Evolutionary conservation across 2,797 vertebrate species (phyloP), one percentile per base, ranked within the genome.

Genomic region (Chiloscyllium punctatum): DNA sequence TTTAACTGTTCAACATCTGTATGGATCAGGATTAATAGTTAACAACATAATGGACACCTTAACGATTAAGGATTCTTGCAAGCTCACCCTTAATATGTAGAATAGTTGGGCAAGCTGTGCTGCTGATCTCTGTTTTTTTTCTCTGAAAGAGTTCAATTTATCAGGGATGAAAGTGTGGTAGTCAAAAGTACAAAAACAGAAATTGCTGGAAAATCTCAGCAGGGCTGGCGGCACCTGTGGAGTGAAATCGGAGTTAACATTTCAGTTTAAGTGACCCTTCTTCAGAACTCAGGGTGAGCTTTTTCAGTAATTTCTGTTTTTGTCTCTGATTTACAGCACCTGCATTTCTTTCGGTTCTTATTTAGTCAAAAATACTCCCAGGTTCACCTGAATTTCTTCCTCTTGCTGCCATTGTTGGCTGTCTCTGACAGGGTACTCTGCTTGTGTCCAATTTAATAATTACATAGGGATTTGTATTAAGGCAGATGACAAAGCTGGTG

Each of bases 391-490:
- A n/a, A 1, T 69, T 42, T 3, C 66, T 8, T 69, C 23, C 8
- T 42, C n/a, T n/a, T 30, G 42, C 94, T 74, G 15, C 53, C 94
- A 95, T 74, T 72, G 53, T 95, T 53, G 5, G n/a, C 94, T 95
- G 27, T 95, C 27, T 51, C 71, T 95, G 94, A 30, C 9, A 48
- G 71, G 25, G 1, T 53, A 77, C 57, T 42, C 74, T 77, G 74
- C 95, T 71, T 74, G 94, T 74, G 11, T 16, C 27, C 30, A 95
- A 77, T n/a, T 51, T 77, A 95, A 53, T 72, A 95, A 13, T 72
- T 95, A 77, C 48, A 95, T 71, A 53, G 15, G 27, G 48, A 95
- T 95, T 51, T 77, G 71, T 53, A 95, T 53, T 74, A 77, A 53
- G 48, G 48, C 48, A 74, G 94, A 95, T 51, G 48, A 77, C 94